Evolutionary conservation across 2,113 vertebrate species (phyloP).

Genomic region (Mungos mungo): DNA sequence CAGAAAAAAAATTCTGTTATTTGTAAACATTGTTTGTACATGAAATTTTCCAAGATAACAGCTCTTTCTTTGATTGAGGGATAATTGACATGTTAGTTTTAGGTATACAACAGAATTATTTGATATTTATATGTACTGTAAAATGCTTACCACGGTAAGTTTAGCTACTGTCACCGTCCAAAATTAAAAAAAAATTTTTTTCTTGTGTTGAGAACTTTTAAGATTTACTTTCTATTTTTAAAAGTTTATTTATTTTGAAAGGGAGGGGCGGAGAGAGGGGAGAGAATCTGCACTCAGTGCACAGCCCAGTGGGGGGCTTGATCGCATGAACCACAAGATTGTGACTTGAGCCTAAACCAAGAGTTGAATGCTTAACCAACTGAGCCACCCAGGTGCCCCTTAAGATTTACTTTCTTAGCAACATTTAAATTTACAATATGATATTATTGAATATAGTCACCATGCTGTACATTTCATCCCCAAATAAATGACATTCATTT

Average conservation of each 20-base stretch:
- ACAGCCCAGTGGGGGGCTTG: too few relatives aligned
- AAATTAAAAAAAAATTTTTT: not conserved
- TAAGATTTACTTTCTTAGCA: not conserved
- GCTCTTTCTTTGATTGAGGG: not conserved
- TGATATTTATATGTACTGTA: not conserved
- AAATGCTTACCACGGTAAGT: not conserved
- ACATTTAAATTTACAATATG: not conserved
- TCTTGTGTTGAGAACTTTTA: not conserved
- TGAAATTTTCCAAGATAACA: constrained; percentile 40
- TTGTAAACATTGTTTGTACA: not conserved
- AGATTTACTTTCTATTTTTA: not conserved
- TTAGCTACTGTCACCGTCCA: not conserved
- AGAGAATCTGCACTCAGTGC: too few relatives aligned
- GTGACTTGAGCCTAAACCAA: too few relatives aligned
- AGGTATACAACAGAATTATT: not conserved
- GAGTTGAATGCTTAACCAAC: too few relatives aligned
- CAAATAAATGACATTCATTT: not conserved
- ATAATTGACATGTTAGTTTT: not conserved
- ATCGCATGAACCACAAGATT: too few relatives aligned
- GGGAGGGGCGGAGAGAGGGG: too few relatives aligned
- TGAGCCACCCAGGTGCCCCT: too few relatives aligned
- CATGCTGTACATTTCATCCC: not conserved
- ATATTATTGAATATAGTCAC: not conserved
- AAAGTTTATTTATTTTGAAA: too few relatives aligned
- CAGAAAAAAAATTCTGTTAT: not conserved